Base-by-base conservation (phyloP, 2,888 invertebrate genomes). In the Aphelenchoides bicaudatus region DNA sequence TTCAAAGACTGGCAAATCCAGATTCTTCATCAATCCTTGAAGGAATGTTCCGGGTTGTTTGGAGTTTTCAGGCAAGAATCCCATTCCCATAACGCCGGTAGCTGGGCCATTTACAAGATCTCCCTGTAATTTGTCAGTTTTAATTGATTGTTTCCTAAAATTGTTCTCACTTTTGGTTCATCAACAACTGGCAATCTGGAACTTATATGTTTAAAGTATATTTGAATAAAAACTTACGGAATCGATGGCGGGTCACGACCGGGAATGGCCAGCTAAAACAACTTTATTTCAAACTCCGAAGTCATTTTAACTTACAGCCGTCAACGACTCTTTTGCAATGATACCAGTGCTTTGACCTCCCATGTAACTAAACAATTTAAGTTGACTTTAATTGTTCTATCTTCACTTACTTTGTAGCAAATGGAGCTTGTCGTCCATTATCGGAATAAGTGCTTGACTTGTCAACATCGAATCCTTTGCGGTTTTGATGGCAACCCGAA, bases 21-120 rank as follows among this genome's bases (percentile, higher is more conserved):
- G 23, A n/a, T 43, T 43, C 43, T 43, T 43, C 8, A 43, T 10
- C 43, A 43, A 21, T 43, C 43, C 43, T n/a, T 43, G 43, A 6
- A 43, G 43, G 23, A 43, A 43, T 10, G 43, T 43, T 6, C 8
- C 43, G 8, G 43, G 43, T 25, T 21, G 23, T 25, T 6, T 6
- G 21, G 43, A 43, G 16, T n/a, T n/a, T 6, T 43, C 25, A 10
- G 43, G 43, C 10, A 43, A 21, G 23, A 43, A 43, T 6, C 43
- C 43, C 43, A 19, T 21, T 10, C 43, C 43, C 43, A 43, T 43
- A 10, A n/a, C 10, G 8, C 43, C 43, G 23, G 43, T 43, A 19
- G 43, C 43, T 8, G 10, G 6, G 10, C 43, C n/a, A 6, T 43
- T n/a, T 10, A 6, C 6, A 10, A 43, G 23, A 10, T 10, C 43